Conservation (phyloP, 1,140 invertebrate species). For the Halotydeus destructor region DNA sequence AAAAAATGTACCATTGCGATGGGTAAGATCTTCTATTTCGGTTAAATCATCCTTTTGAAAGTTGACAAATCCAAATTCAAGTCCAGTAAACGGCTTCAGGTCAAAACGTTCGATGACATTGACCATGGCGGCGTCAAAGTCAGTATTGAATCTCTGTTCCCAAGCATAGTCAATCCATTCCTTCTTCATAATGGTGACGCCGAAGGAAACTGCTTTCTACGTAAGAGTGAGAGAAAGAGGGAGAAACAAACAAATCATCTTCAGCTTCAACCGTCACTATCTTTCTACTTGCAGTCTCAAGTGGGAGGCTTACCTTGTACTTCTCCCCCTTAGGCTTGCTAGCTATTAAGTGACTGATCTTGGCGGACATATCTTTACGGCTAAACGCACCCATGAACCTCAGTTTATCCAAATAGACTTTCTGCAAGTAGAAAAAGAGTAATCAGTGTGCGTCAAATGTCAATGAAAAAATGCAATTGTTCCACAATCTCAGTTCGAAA, state of each 20-base stretch:
- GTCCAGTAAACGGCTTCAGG: constrained; percentile 65
- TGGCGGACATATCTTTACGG: constrained; percentile 21
- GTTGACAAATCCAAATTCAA: constrained; percentile 63
- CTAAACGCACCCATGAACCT: constrained; percentile 12
- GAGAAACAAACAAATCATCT: not conserved
- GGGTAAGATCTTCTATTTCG: constrained; percentile 53
- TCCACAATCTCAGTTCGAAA: too few species aligned
- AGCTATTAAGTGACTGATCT: constrained; percentile 78
- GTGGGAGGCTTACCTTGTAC: constrained; percentile 35
- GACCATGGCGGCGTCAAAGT: constrained; percentile 41
- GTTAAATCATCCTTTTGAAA: constrained; percentile 65
- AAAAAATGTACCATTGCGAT: constrained; percentile 16
- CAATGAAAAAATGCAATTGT: constrained; percentile 1
- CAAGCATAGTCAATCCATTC: constrained; percentile 71
- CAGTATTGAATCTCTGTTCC: constrained; percentile 40
- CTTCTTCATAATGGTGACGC: constrained; percentile 61
- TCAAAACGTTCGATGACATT: constrained; percentile 47
- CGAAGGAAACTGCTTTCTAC: constrained; percentile 54
- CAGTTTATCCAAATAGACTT: constrained; percentile 8
- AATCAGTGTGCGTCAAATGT: not conserved
- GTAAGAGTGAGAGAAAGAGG: constrained; percentile 8
- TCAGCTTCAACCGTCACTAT: not conserved
- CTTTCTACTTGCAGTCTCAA: too few species aligned
- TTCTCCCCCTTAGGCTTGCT: constrained; percentile 65
- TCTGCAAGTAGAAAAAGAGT: constrained; percentile 1